Conservation (phyloP, 2,113 vertebrate species). For the Plotosus lineatus region DNA sequence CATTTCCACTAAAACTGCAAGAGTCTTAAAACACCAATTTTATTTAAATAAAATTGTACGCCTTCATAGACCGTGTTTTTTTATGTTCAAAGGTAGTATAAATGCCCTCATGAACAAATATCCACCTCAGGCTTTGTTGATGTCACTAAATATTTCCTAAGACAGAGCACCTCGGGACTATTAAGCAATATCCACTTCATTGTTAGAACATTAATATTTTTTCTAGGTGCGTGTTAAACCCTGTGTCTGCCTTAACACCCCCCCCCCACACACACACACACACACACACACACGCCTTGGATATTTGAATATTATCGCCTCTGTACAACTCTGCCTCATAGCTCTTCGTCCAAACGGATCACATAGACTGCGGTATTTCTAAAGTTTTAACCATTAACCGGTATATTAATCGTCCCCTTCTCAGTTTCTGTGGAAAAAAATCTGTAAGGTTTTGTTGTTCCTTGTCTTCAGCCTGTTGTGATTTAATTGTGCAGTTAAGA, state of each 20-base stretch:
- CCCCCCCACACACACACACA: not conserved
- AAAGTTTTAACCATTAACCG: not conserved
- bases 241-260: not conserved
- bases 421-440: not conserved
- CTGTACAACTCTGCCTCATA: not conserved
- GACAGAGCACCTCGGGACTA: too few relatives aligned
- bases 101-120: too few relatives aligned
- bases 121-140: too few relatives aligned
- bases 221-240: not conserved
- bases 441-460: not conserved
- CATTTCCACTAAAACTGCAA: too few relatives aligned
- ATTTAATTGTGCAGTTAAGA: not conserved
- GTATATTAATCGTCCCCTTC: not conserved
- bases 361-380: not conserved
- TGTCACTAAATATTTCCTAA: too few relatives aligned
- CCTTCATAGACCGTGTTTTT: too few relatives aligned
- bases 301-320: not conserved
- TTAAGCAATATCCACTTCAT: too few relatives aligned
- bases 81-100: too few relatives aligned
- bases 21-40: too few relatives aligned
- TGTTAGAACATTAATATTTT: too few relatives aligned
- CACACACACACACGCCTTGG: not conserved
- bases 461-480: not conserved
- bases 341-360: not conserved
- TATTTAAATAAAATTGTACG: too few relatives aligned